Percentiles rank a stretch among this genome's conserved stretches.
These are phyloP conservation scores for Hypomecis punctinalis DNA, from an alignment of 2,888 invertebrate species.

Conservation along the genomic window DNA sequence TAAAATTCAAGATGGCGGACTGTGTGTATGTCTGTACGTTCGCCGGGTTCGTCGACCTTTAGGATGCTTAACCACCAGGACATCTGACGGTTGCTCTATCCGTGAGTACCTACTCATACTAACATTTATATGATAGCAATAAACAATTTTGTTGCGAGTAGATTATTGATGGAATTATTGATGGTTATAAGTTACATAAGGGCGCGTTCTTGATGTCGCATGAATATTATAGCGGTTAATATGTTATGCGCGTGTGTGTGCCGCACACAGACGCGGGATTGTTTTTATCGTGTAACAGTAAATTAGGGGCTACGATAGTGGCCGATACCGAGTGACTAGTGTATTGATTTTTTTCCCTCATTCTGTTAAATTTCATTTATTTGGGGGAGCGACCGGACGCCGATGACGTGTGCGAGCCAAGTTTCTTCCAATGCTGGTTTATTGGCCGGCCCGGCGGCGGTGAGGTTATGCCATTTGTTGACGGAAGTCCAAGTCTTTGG, in stretches of 20 bases:
- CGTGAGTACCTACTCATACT: constrained; percentile 65
- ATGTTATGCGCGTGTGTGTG: constrained; percentile 46
- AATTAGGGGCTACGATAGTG: constrained; percentile 81
- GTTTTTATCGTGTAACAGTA: constrained; percentile 80
- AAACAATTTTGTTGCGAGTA: constrained; percentile 29
- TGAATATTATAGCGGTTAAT: constrained; percentile 66
- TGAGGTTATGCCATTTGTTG: not conserved
- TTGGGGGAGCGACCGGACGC: constrained; percentile 75
- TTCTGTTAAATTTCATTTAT: constrained; percentile 85
- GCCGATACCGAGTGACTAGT: constrained; percentile 71
- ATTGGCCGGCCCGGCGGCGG: not conserved
- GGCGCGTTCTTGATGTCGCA: constrained; percentile 63
- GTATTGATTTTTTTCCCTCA: constrained; percentile 85
- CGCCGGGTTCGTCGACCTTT: constrained; percentile 76
- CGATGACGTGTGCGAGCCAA: constrained; percentile 27
- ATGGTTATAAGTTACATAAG: constrained; percentile 64
- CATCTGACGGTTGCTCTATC: constrained; percentile 80
- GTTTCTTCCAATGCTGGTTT: constrained; percentile 1
- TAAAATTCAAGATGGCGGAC: constrained; percentile 76
- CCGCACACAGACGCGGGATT: constrained; percentile 65
- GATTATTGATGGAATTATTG: constrained; percentile 60
- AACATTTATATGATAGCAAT: constrained; percentile 10
- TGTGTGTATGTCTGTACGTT: constrained; percentile 72
- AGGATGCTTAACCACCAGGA: constrained; percentile 81
- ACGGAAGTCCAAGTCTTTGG: constrained; percentile 11